phyloP scores from a whole-genome alignment of 2,113 vertebrate species.

The Salvelinus sp. region DNA sequence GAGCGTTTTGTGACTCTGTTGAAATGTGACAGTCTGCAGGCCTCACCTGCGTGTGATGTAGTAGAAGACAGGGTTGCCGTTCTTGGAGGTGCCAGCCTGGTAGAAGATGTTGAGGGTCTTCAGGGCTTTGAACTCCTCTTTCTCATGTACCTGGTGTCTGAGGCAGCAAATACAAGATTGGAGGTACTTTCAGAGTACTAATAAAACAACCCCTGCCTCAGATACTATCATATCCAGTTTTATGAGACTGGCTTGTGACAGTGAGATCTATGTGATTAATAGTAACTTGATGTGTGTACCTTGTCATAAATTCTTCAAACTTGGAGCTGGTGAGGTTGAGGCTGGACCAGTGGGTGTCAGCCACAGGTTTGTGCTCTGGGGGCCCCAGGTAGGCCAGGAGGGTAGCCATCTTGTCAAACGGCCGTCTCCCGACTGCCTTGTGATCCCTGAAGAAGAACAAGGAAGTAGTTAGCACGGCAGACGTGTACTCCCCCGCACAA shows the following conservation, averaged over 20 bases:
- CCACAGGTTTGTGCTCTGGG: conserved; percentile 97
- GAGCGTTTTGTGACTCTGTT: too few relatives aligned
- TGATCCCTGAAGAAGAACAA: conserved; percentile 81
- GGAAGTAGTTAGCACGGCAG: background rate
- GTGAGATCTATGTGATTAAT: too few relatives aligned
- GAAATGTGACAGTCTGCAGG: background rate
- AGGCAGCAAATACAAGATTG: conserved; percentile 32
- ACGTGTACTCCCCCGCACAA: too few relatives aligned
- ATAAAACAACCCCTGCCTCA: background rate
- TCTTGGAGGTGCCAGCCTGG: conserved; percentile 96
- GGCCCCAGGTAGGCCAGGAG: conserved; percentile 95
- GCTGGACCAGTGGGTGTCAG: conserved; percentile 98
- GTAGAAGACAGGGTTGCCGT: conserved; percentile 98
- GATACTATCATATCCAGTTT: background rate
- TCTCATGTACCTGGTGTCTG: conserved; percentile 98
- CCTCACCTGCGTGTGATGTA: conserved; percentile 94
- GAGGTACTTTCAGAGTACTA: background rate
- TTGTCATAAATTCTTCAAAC: conserved; percentile 99
- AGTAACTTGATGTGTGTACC: conserved; percentile 68
- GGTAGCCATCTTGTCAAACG: conserved; percentile 99
- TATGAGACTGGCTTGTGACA: too few relatives aligned
- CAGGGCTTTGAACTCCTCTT: conserved; percentile 98
- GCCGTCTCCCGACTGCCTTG: conserved; percentile 94
- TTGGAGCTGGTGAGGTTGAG: conserved; percentile 98
- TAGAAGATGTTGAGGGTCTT: conserved; percentile 99